Evolutionary conservation across 2,113 vertebrate species (phyloP).

Genomic region (Pedionomus torquatus): DNA sequence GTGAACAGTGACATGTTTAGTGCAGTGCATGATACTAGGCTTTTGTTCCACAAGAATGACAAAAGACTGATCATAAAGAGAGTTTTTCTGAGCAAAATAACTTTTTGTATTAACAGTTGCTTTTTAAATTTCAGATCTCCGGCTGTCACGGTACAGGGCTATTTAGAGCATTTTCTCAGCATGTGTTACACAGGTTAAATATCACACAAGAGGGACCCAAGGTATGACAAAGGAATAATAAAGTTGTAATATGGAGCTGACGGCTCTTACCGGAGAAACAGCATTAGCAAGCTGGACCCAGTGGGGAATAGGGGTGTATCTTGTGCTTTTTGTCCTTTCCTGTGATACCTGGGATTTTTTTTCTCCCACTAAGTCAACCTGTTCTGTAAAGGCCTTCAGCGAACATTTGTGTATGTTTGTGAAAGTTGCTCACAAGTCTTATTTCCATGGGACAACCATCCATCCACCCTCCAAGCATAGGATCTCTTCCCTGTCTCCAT

Average conservation of each 20-base stretch:
- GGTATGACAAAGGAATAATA: slow-evolving; percentile 73
- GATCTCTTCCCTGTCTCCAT: background rate
- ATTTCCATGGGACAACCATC: background rate
- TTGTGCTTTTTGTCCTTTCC: background rate
- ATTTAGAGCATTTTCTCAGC: slow-evolving; percentile 94
- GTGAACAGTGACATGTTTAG: background rate
- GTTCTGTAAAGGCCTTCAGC: background rate
- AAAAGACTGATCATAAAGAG: background rate
- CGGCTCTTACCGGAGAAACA: background rate
- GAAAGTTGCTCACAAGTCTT: background rate
- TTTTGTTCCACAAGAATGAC: background rate
- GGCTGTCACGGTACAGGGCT: slow-evolving; percentile 89
- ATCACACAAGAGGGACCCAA: slow-evolving; percentile 83
- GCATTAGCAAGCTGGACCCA: background rate
- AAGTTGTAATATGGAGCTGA: background rate
- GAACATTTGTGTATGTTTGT: background rate
- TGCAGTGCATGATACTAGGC: background rate
- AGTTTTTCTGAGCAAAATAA: background rate
- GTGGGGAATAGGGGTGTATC: background rate
- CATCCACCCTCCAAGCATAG: background rate
- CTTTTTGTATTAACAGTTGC: background rate
- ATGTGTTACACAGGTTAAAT: slow-evolving; percentile 89
- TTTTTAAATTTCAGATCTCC: slow-evolving; percentile 83
- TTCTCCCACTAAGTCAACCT: background rate
- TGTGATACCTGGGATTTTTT: background rate